A percentile compares a stretch with the other conserved stretches of the same genome.
phyloP scores from a whole-genome alignment of 2,113 vertebrate genomes.

The Lichenostomus cassidix region DNA sequence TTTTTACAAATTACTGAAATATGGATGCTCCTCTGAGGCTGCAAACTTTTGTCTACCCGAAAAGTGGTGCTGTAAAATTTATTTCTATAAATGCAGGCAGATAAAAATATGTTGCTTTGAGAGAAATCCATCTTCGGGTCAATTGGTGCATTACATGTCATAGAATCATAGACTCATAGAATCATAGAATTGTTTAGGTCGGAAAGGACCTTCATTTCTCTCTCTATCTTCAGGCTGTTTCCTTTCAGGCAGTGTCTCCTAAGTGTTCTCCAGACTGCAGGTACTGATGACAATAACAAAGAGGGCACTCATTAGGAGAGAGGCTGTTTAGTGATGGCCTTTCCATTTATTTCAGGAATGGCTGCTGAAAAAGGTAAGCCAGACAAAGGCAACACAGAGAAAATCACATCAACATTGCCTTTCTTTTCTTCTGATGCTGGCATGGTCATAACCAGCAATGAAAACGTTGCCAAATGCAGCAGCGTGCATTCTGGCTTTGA shows the following conservation, averaged over 20 bases:
- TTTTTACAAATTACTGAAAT: background rate
- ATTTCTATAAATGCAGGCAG: background rate
- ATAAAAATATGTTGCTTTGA: background rate
- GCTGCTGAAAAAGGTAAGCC: background rate
- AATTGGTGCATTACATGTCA: background rate
- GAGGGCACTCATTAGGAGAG: background rate
- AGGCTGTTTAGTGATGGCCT: background rate
- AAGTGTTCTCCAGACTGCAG: background rate
- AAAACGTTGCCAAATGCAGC: background rate
- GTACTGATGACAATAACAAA: background rate
- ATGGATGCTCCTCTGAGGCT: background rate
- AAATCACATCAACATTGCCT: background rate
- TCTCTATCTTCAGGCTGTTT: background rate
- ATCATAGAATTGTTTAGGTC: background rate
- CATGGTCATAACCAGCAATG: background rate
- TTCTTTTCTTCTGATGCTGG: background rate
- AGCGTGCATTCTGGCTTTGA: background rate
- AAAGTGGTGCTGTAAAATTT: background rate
- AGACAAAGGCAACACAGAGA: background rate
- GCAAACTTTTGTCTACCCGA: background rate
- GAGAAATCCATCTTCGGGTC: background rate
- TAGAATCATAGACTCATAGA: background rate
- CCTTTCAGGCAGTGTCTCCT: background rate
- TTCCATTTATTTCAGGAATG: background rate
- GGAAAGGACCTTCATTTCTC: background rate